Base-by-base conservation (phyloP, 2,888 invertebrate species). In the Octonoba sinensis region DNA sequence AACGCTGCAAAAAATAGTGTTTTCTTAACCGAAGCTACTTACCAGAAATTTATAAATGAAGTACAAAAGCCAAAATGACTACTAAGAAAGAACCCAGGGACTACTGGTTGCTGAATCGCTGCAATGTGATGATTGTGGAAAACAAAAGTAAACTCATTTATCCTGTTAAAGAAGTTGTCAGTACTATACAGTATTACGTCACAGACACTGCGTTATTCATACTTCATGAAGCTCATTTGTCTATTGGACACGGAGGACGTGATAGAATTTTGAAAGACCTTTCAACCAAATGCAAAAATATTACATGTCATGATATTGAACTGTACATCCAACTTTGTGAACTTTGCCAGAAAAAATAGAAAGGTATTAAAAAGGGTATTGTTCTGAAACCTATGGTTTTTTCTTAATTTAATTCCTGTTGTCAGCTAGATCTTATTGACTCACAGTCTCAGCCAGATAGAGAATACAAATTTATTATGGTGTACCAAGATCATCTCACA, bases 391-490 rank as follows among this genome's bases (percentile, higher is more conserved):
- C 71, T 20, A 78, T 65, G 65, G 49, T n/a, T n/a, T n/a, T n/a
- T n/a, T n/a, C n/a, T n/a, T n/a, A n/a, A n/a, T 65, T 65, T 78
- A 70, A 66, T 76, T 71, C 60, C 20, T 13, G 65, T 49, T 76
- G 66, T 66, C 76, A 84, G 74, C 83, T 85, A 8, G 85, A 86
- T 75, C 75, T 86, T 16, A 84, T 86, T n/a, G n/a, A n/a, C n/a
- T n/a, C n/a, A n/a, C n/a, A n/a, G n/a, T n/a, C n/a, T n/a, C n/a
- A n/a, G n/a, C n/a, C n/a, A n/a, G n/a, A n/a, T 81, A 74, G 84
- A 54, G 62, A 72, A 22, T 84, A 56, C 46, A 84, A 83, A 75
- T 85, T 85, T 66, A 85, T 85, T 77, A n/a, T n/a, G n/a, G n/a
- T n/a, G n/a, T n/a, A n/a, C n/a, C n/a, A n/a, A n/a, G n/a, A n/a